phyloP scores from a whole-genome alignment of 2,113 vertebrate genomes.

The Amblyornis subalaris region DNA sequence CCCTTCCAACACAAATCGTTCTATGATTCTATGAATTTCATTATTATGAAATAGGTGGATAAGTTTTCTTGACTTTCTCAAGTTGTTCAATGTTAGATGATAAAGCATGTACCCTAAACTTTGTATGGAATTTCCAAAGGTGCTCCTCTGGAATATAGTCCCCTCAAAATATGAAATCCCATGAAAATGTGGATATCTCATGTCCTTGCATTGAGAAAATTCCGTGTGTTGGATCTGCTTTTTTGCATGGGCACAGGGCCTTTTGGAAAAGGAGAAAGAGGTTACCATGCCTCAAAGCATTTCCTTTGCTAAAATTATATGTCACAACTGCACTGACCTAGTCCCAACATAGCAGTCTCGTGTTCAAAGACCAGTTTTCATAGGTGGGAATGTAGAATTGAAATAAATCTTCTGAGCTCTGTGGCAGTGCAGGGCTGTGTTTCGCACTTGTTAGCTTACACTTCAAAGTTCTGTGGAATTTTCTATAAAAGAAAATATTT shows the following conservation, averaged over 20 bases:
- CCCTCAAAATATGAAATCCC: not conserved
- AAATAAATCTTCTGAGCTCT: not conserved
- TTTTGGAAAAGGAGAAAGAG: not conserved
- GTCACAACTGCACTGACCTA: not conserved
- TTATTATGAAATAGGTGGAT: not conserved
- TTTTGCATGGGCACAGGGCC: accelerated
- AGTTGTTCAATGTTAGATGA: not conserved
- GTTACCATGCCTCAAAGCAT: not conserved
- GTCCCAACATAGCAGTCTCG: not conserved
- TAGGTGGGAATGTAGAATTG: not conserved
- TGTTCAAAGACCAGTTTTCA: not conserved
- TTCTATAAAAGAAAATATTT: not conserved
- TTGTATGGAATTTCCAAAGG: not conserved
- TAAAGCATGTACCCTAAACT: not conserved
- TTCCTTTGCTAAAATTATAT: not conserved
- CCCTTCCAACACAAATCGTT: not conserved
- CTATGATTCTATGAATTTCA: not conserved
- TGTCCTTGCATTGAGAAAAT: not conserved
- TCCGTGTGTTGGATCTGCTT: accelerated
- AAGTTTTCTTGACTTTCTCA: not conserved
- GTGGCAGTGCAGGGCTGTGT: not conserved
- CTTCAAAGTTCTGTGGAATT: not conserved
- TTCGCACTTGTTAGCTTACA: not conserved
- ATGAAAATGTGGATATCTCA: accelerated
- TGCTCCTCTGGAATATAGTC: accelerated